A percentile compares a stretch with the other conserved stretches of the same genome.
These are phyloP conservation scores for Anorthoa munda DNA, from an alignment of 2,888 invertebrate genomes.

Conservation along the genomic window DNA sequence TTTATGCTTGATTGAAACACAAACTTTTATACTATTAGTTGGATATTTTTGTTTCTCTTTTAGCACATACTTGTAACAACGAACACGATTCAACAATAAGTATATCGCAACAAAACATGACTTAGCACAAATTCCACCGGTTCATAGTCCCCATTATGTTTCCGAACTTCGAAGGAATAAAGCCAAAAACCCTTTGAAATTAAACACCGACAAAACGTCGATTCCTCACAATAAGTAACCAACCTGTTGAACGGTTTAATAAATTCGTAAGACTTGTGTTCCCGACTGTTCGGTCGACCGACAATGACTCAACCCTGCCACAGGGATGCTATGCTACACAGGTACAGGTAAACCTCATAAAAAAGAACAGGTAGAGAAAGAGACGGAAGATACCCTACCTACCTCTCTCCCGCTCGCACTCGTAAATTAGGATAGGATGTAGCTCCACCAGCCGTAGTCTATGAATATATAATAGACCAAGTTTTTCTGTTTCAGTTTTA, in stretches of 20 bases:
- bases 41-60: neutral
- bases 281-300: conserved; percentile 61
- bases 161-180: conserved; percentile 42
- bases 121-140: conserved; percentile 34
- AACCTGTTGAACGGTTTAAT: conserved; percentile 71
- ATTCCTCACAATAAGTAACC: conserved; percentile 59
- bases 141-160: conserved; percentile 37
- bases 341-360: conserved; percentile 72
- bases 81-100: neutral
- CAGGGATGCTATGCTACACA: conserved; percentile 71
- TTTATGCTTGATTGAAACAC: too few relatives aligned
- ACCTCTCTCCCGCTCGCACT: conserved; percentile 56
- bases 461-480: conserved; percentile 63
- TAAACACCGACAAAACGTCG: conserved; percentile 61
- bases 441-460: conserved; percentile 55
- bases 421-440: conserved; percentile 65
- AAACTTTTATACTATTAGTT: too few relatives aligned
- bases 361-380: conserved; percentile 75
- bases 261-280: conserved; percentile 68
- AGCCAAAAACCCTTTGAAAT: conserved; percentile 60
- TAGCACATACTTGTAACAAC: neutral
- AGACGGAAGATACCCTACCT: conserved; percentile 52
- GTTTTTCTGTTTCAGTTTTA: conserved; percentile 59
- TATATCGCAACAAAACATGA: conserved; percentile 44
- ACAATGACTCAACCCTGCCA: conserved; percentile 72